Percentiles rank a stretch among this genome's conserved stretches.
Conservation (phyloP, 2,888 invertebrate species). For the Clistopyga incitator region DNA sequence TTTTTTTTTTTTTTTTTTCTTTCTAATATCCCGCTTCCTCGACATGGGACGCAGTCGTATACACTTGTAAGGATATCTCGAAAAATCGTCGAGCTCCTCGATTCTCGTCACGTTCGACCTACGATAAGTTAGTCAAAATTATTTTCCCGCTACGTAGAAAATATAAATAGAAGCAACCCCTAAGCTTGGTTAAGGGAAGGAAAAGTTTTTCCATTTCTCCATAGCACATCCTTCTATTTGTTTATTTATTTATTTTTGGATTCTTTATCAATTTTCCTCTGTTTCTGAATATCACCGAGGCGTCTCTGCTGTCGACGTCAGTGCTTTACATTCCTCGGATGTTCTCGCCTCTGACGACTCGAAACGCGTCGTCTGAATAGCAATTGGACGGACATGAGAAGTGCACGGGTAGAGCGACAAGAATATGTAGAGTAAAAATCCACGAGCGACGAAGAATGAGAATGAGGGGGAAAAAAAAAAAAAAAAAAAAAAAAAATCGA, state of each 20-base stretch:
- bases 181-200: background rate
- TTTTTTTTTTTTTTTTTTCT: no score
- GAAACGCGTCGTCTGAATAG: slow-evolving; percentile 48
- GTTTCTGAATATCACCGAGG: background rate
- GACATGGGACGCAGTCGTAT: no score
- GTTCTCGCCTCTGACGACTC: slow-evolving; percentile 27
- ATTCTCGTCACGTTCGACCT: background rate
- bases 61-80: no score
- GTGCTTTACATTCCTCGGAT: slow-evolving; percentile 41
- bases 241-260: background rate
- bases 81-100: background rate
- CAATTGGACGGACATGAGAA: slow-evolving; percentile 33
- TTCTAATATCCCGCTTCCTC: no score
- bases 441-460: background rate
- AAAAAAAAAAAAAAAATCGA: slow-evolving; percentile 8
- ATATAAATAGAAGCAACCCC: background rate
- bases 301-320: background rate
- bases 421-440: slow-evolving; percentile 11
- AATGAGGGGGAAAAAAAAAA: slow-evolving; percentile 1
- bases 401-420: background rate
- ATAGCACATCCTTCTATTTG: background rate
- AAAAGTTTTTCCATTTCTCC: slow-evolving; percentile 26
- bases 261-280: background rate
- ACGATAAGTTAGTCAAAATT: background rate
- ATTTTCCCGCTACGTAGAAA: background rate